Evolutionary conservation across 2,797 vertebrate species (phyloP).

Genomic region (Aselliscus stoliczkanus): DNA sequence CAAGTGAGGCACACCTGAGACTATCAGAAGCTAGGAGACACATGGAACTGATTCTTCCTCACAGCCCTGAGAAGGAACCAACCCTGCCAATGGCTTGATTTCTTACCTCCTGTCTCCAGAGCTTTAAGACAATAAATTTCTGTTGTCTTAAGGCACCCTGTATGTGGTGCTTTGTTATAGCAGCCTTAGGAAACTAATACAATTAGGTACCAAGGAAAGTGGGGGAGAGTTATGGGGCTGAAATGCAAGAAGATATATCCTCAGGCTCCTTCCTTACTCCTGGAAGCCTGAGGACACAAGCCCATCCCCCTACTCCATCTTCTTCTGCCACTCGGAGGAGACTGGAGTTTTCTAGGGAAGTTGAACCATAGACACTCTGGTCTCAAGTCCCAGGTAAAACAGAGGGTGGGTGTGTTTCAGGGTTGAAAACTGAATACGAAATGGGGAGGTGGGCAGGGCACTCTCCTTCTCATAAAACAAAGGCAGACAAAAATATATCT

Average conservation of each 20-base stretch:
- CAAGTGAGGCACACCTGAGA: not conserved
- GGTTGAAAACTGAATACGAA: not conserved
- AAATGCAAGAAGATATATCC: not conserved
- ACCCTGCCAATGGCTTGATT: not conserved
- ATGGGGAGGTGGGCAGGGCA: rapidly evolving
- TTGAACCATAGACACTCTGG: not conserved
- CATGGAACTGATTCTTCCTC: not conserved
- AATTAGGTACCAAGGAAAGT: not conserved
- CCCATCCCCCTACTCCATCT: not conserved
- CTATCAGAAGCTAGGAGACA: no score
- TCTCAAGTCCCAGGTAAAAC: not conserved
- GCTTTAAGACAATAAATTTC: not conserved
- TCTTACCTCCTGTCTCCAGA: not conserved
- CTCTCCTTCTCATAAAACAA: not conserved
- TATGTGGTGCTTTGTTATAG: not conserved
- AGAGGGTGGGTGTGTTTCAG: not conserved
- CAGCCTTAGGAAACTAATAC: not conserved
- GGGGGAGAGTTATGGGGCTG: not conserved
- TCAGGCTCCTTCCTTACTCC: not conserved
- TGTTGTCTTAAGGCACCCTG: not conserved
- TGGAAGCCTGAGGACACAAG: not conserved
- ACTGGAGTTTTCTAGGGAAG: not conserved
- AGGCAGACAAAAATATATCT: not conserved
- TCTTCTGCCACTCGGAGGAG: not conserved
- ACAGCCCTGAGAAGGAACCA: not conserved